Conservation (phyloP, 1,140 invertebrate species). For the Pteromalus puparum region DNA sequence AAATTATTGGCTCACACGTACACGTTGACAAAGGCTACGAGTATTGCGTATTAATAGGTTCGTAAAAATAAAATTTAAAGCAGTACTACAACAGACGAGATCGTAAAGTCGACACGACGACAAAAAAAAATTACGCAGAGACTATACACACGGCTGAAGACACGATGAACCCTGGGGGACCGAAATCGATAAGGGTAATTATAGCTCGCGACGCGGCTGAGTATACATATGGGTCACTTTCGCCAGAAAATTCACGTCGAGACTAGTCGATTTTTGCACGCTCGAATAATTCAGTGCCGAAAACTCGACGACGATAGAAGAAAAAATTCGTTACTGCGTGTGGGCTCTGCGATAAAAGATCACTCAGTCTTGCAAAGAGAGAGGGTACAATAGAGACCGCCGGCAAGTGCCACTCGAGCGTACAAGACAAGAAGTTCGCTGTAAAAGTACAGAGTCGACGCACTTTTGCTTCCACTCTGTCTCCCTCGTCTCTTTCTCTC, state of each 20-base stretch:
- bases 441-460: background rate
- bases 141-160: slow-evolving; percentile 5
- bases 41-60: background rate
- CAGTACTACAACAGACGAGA: background rate
- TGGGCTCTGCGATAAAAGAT: too few relatives aligned
- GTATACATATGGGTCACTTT: slow-evolving; percentile 48
- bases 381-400: too few relatives aligned
- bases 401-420: background rate
- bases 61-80: slow-evolving; percentile 22
- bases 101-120: background rate
- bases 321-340: background rate
- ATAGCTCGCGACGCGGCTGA: slow-evolving; percentile 35
- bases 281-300: background rate
- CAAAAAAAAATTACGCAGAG: background rate
- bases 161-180: slow-evolving; percentile 31
- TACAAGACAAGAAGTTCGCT: background rate
- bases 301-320: background rate
- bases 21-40: too few relatives aligned
- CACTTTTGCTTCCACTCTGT: background rate
- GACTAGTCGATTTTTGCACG: background rate
- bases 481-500: background rate
- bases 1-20: background rate
- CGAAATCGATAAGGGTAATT: slow-evolving; percentile 50
- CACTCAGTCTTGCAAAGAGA: too few relatives aligned
- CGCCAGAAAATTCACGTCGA: background rate